Percentiles rank a stretch among this genome's conserved stretches.
Evolutionary conservation across 2,888 invertebrate species (phyloP).

Genomic region (Orthonevra nobilis): DNA sequence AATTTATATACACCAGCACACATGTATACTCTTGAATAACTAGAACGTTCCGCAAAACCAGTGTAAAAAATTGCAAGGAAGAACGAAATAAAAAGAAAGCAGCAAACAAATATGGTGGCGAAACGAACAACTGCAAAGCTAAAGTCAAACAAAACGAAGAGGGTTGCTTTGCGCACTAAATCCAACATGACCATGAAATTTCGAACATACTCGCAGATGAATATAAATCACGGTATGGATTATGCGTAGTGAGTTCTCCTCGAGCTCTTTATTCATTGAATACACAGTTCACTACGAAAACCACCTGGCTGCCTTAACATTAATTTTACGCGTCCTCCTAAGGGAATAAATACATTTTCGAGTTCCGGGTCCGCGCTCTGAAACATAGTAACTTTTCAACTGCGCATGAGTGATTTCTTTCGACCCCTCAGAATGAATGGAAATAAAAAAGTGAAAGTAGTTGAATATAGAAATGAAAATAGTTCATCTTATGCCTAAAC

Average conservation of each 20-base stretch:
- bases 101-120: constrained; percentile 27
- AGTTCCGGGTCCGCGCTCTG: constrained; percentile 16
- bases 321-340: neutral
- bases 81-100: constrained; percentile 12
- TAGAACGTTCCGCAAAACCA: constrained; percentile 8
- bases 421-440: neutral
- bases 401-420: constrained; percentile 23
- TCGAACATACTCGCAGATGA: neutral
- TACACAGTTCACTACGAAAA: constrained; percentile 1
- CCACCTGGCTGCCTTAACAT: constrained; percentile 28
- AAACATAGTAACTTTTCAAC: constrained; percentile 3
- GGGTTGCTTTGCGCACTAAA: constrained; percentile 36
- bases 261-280: neutral
- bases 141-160: constrained; percentile 49
- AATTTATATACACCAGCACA: neutral
- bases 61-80: constrained; percentile 22
- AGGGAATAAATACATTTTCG: neutral
- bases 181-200: constrained; percentile 13
- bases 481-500: constrained; percentile 1
- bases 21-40: neutral
- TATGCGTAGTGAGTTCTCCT: constrained; percentile 39
- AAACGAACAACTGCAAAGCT: constrained; percentile 44
- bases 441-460: constrained; percentile 2
- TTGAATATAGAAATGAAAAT: neutral
- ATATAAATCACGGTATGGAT: constrained; percentile 17